Percentiles rank a stretch among this genome's conserved stretches.
These are phyloP conservation scores for Nesoenas mayeri DNA, from an alignment of 2,113 vertebrate species.

Conservation along the genomic window DNA sequence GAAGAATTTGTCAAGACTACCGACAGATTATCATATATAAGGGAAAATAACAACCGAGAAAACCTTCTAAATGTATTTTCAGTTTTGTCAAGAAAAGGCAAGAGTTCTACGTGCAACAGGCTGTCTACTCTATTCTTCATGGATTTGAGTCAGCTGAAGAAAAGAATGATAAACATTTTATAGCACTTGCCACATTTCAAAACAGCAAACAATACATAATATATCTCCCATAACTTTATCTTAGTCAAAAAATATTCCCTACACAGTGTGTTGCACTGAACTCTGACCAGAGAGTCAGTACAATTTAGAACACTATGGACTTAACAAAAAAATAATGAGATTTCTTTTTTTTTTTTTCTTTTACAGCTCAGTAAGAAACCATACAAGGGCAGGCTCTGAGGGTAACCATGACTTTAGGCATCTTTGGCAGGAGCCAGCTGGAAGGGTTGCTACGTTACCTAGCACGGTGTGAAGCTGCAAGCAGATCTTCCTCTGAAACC, in stretches of 20 bases:
- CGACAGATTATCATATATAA: background rate
- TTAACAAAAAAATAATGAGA: background rate
- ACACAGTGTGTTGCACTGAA: background rate
- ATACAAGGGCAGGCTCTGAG: background rate
- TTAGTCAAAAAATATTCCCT: constrained; percentile 4
- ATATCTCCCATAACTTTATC: background rate
- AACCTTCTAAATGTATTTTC: background rate
- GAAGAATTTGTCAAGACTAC: background rate
- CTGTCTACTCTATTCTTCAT: background rate
- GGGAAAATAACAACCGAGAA: background rate
- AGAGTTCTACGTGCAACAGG: background rate
- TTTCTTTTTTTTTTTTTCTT: background rate
- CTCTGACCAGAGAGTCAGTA: background rate
- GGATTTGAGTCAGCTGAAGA: background rate
- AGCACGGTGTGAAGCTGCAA: background rate
- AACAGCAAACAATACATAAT: background rate
- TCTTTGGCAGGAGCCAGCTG: background rate
- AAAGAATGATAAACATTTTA: background rate
- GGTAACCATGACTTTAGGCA: background rate
- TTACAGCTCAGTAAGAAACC: background rate
- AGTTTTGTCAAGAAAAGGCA: background rate
- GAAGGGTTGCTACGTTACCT: background rate
- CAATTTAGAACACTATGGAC: background rate
- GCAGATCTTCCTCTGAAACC: background rate
- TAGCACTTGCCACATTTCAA: background rate